phyloP scores from a whole-genome alignment of 2,797 vertebrate genomes.

The Danio albolineatus region DNA sequence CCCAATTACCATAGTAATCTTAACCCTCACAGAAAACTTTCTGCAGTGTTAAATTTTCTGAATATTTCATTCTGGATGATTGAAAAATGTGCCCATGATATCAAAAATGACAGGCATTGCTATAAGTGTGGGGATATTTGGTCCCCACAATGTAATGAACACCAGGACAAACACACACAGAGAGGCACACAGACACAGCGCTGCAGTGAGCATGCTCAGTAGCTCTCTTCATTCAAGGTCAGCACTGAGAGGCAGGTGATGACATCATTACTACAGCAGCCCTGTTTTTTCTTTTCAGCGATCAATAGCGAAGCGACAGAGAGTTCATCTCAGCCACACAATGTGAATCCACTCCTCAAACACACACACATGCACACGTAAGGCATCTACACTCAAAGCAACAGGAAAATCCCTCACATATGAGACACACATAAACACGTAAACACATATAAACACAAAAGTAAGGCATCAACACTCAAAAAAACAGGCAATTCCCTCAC shows the following conservation, averaged over 20 bases:
- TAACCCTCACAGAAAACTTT: too few species aligned
- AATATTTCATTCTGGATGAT: too few species aligned
- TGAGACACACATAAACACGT: conserved; percentile 22
- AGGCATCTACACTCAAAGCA: neutral
- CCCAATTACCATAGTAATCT: too few species aligned
- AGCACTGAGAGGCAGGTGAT: conserved; percentile 70
- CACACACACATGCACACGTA: conserved; percentile 3
- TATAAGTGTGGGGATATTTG: too few species aligned
- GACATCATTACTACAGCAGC: conserved; percentile 86
- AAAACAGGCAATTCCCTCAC: conserved; percentile 46
- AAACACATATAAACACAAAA: neutral
- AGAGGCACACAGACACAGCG: neutral
- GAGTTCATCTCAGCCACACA: conserved; percentile 72
- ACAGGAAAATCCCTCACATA: too few species aligned
- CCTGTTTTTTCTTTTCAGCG: conserved; percentile 74
- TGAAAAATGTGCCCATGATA: too few species aligned
- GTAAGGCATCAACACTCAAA: neutral
- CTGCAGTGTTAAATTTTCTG: too few species aligned
- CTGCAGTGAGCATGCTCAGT: conserved; percentile 31
- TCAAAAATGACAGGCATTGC: too few species aligned
- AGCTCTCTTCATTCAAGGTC: conserved; percentile 54
- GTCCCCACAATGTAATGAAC: too few species aligned
- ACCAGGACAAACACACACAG: too few species aligned
- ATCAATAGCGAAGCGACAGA: conserved; percentile 80
- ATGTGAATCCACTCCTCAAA: conserved; percentile 32